phyloP scores from a whole-genome alignment of 1,140 invertebrate species.

The Fopius arisanus region DNA sequence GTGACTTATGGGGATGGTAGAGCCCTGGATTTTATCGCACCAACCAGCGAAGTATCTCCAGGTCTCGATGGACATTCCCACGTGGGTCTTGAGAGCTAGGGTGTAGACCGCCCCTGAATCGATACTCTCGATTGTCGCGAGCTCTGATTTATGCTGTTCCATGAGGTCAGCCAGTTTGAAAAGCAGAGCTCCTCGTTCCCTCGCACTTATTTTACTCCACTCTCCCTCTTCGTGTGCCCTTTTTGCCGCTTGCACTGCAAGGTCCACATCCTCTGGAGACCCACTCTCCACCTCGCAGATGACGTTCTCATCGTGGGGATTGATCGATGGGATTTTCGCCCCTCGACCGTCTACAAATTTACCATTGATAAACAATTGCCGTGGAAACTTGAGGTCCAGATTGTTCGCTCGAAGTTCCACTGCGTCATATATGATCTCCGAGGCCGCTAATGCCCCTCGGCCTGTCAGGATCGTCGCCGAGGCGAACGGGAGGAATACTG shows the following conservation, averaged over 20 bases:
- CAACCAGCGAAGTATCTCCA: slow-evolving; percentile 94
- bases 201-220: slow-evolving; percentile 87
- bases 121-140: slow-evolving; percentile 90
- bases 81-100: slow-evolving; percentile 90
- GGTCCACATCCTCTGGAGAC: slow-evolving; percentile 82
- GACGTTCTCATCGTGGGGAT: slow-evolving; percentile 85
- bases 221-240: slow-evolving; percentile 87
- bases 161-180: slow-evolving; percentile 89
- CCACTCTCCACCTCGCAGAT: slow-evolving; percentile 80
- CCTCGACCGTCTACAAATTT: slow-evolving; percentile 85
- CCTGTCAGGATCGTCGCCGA: slow-evolving; percentile 72
- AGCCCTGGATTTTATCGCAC: slow-evolving; percentile 94
- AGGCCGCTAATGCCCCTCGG: slow-evolving; percentile 68
- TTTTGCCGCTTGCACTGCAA: slow-evolving; percentile 85
- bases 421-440: slow-evolving; percentile 73
- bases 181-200: slow-evolving; percentile 80
- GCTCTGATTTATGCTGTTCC: slow-evolving; percentile 92
- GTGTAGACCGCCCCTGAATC: slow-evolving; percentile 97
- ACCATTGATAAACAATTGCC: slow-evolving; percentile 91
- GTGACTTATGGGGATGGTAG: slow-evolving; percentile 87
- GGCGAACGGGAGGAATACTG: slow-evolving; percentile 84
- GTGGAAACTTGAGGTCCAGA: slow-evolving; percentile 83
- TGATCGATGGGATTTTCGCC: slow-evolving; percentile 74
- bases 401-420: slow-evolving; percentile 84
- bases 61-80: slow-evolving; percentile 93